Evolutionary conservation across 2,888 invertebrate species (phyloP), one percentile per base, ranked within the genome.

Genomic region (Deilephila elpenor): DNA sequence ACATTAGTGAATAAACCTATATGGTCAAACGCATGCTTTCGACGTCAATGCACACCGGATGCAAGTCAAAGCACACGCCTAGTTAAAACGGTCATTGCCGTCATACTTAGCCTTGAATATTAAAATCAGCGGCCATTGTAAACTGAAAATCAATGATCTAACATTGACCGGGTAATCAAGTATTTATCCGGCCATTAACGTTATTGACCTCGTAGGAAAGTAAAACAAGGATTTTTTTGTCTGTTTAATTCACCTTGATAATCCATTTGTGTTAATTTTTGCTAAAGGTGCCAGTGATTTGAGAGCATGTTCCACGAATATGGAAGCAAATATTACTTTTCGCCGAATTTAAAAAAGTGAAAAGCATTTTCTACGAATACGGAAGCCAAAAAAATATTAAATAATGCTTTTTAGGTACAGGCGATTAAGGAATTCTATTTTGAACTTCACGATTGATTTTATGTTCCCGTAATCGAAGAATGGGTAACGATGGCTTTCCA

Each of bases 11-110:
- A 25, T 25, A 80, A 78, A 59, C 73, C 73, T 70, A 73, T 73
- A 76, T 67, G 72, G 71, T 29, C 72, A 70, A 73, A 53, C 73
- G 25, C 67, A 67, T 51, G 67, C 76, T 73, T 76, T 72, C 59
- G 73, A 77, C 81, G 78, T 75, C 81, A 81, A 78, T 79, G 70
- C 75, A 61, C 79, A 82, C 82, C 80, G 84, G 84, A 84, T 82
- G 79, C 70, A 72, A 74, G 44, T 32, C 5, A 25, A 59, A 32
- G 59, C 56, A 20, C 37, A 75, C 34, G 77, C 73, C 78, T 76
- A 74, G 75, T 75, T 78, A 82, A 81, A 77, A 79, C 79, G 83
- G 86, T 83, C 87, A 88, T 83, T 87, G 84, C 80, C 83, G 84
- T 81, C 74, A 76, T 56, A 75, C 78, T 62, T 78, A 80, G 80